These are phyloP conservation scores for Eudemis profundana DNA, from an alignment of 2,888 invertebrate species.

Conservation along the genomic window DNA sequence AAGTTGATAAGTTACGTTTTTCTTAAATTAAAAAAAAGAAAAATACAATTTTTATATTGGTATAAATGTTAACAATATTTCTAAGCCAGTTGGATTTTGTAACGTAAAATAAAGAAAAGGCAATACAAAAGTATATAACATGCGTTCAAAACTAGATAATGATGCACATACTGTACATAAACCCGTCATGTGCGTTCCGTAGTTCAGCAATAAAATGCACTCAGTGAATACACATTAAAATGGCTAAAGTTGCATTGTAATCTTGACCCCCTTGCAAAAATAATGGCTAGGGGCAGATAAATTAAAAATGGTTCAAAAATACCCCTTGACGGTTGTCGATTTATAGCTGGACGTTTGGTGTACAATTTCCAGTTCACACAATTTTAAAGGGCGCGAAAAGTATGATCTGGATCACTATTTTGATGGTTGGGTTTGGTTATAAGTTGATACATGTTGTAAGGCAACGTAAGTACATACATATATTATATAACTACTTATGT, in stretches of 20 bases:
- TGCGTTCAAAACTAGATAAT: too few relatives aligned
- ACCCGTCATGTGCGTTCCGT: constrained; percentile 11
- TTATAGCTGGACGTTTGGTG: constrained; percentile 59
- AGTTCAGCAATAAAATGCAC: constrained; percentile 76
- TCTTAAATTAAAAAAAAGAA: too few relatives aligned
- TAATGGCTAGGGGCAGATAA: constrained; percentile 83
- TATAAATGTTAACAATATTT: too few relatives aligned
- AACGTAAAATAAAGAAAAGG: too few relatives aligned
- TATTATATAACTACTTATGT: too few relatives aligned
- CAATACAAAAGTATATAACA: too few relatives aligned
- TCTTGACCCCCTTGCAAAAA: constrained; percentile 81
- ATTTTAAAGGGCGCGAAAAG: constrained; percentile 58
- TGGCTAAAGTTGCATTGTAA: constrained; percentile 65
- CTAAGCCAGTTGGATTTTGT: too few relatives aligned
- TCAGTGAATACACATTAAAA: constrained; percentile 63
- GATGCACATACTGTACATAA: not conserved
- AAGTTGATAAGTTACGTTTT: too few relatives aligned
- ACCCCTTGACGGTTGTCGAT: constrained; percentile 74
- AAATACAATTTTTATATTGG: too few relatives aligned
- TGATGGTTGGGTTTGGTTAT: not conserved
- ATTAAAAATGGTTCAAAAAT: constrained; percentile 84
- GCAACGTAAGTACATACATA: too few relatives aligned
- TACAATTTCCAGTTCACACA: constrained; percentile 51
- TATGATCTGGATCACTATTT: constrained; percentile 39
- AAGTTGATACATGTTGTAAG: not conserved